Percentiles rank a stretch among this genome's conserved stretches.
Evolutionary conservation across 2,113 vertebrate species (phyloP).

Genomic region (Okapia johnstoni): DNA sequence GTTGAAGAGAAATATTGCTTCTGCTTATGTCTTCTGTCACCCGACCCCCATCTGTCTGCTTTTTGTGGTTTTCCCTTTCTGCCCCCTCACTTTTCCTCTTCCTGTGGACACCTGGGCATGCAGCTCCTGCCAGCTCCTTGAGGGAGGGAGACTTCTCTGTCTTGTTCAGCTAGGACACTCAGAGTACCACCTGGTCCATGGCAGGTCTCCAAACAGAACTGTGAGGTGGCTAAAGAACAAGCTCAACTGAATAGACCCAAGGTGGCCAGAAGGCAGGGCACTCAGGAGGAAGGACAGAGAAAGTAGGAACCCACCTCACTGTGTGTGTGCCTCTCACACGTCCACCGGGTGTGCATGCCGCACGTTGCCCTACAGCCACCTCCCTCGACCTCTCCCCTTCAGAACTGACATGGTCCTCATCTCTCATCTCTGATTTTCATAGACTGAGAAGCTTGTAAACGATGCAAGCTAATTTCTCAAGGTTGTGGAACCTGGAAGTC

Average conservation of each 20-base stretch:
- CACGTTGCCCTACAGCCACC: not conserved
- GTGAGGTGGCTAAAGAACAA: not conserved
- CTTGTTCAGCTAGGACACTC: not conserved
- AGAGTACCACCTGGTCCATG: not conserved
- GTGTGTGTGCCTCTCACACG: accelerated
- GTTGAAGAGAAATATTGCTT: not conserved
- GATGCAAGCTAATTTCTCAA: not conserved
- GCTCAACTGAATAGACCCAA: not conserved
- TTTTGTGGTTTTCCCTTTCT: not conserved
- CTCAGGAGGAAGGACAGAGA: not conserved
- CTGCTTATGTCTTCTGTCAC: not conserved
- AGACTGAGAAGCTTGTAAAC: not conserved
- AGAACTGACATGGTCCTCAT: accelerated
- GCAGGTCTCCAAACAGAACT: not conserved
- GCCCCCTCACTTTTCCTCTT: not conserved
- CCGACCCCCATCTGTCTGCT: not conserved
- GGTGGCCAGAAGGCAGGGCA: not conserved
- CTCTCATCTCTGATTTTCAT: not conserved
- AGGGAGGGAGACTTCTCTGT: not conserved
- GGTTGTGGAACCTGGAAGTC: no score
- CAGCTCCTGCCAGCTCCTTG: not conserved
- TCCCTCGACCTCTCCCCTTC: accelerated
- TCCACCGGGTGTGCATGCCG: accelerated
- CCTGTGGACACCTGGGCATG: not conserved
- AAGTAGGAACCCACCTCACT: accelerated